Evolutionary conservation across 1,140 invertebrate genomes (phyloP).

Genomic region (Neoseiulus cucumeris): DNA sequence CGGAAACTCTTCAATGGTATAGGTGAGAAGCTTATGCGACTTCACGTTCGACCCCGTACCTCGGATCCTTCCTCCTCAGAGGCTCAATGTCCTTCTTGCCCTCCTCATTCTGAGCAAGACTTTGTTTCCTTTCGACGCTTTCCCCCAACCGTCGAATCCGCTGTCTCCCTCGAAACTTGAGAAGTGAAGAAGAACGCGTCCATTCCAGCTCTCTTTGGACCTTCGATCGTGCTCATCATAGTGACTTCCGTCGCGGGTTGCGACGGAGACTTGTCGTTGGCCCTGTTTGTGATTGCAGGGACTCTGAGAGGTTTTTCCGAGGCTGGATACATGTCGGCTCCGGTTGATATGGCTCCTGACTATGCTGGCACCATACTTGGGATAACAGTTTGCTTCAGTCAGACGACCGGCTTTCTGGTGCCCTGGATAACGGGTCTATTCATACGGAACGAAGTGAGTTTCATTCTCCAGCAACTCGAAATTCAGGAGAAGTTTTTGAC

Average conservation of each 20-base stretch:
- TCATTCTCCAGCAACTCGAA: too few species aligned
- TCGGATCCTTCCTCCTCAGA: too few species aligned
- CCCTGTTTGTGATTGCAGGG: constrained; percentile 18
- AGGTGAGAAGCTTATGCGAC: too few species aligned
- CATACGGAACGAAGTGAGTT: not conserved
- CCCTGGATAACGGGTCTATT: not conserved
- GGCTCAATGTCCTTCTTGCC: too few species aligned
- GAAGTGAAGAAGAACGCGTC: not conserved
- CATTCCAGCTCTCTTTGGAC: not conserved
- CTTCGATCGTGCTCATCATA: not conserved
- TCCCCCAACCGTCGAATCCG: too few species aligned
- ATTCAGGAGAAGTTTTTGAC: too few species aligned
- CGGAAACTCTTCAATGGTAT: constrained; percentile 20
- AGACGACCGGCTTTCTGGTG: not conserved
- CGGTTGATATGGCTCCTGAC: constrained; percentile 20
- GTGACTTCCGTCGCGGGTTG: constrained; percentile 12
- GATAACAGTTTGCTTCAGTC: not conserved
- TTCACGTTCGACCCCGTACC: too few species aligned
- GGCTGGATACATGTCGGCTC: constrained; percentile 18
- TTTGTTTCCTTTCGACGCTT: too few species aligned
- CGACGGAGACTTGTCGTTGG: constrained; percentile 7
- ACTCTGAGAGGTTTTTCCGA: constrained; percentile 18
- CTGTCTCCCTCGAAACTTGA: too few species aligned
- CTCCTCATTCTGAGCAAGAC: too few species aligned
- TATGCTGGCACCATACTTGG: constrained; percentile 19